A percentile compares a stretch with the other conserved stretches of the same genome.
phyloP scores from a whole-genome alignment of 2,797 vertebrate species.

The Neopelma chrysocephalum region DNA sequence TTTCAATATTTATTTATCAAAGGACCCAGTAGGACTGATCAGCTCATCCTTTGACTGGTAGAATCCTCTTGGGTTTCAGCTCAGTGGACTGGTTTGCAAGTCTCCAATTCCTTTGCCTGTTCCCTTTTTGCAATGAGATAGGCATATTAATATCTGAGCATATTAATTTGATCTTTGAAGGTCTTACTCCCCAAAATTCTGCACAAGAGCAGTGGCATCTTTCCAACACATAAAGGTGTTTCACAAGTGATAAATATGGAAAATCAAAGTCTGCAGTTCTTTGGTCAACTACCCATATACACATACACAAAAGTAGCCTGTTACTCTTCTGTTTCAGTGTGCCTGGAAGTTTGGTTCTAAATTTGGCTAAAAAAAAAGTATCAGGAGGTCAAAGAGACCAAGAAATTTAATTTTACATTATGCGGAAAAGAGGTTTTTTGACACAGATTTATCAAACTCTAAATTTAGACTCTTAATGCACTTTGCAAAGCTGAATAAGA shows the following conservation, averaged over 20 bases:
- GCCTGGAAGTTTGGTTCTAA: neutral
- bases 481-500: neutral
- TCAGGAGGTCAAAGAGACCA: neutral
- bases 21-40: neutral
- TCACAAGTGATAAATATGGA: neutral
- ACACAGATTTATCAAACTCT: neutral
- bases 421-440: neutral
- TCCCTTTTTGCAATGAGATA: accelerated
- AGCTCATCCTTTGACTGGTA: neutral
- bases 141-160: neutral
- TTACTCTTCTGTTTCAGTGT: neutral
- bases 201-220: neutral
- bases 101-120: neutral
- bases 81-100: neutral
- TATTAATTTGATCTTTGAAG: neutral
- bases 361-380: neutral
- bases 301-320: neutral
- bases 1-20: neutral
- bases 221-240: neutral
- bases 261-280: neutral
- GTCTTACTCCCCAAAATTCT: neutral
- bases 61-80: neutral
- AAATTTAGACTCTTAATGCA: neutral
- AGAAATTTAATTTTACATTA: neutral
- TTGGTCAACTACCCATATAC: accelerated